Conservation (phyloP, 2,888 invertebrate species). For the Empis livida region DNA sequence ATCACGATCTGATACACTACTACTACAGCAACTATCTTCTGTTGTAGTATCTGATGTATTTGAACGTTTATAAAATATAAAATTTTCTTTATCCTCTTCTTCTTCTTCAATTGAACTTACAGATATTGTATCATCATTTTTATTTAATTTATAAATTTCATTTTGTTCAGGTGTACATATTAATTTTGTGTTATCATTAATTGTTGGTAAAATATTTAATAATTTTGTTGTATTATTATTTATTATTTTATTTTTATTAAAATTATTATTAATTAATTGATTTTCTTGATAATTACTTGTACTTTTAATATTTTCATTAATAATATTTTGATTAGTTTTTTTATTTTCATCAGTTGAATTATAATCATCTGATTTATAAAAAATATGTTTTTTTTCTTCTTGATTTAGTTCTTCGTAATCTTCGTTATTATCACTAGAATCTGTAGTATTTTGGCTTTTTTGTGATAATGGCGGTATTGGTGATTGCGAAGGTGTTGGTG, state of each 20-base stretch:
- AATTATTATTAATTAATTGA: no score
- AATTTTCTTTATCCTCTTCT: slow-evolving; percentile 25
- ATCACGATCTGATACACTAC: slow-evolving; percentile 6
- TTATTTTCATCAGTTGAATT: background rate
- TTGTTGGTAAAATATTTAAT: background rate
- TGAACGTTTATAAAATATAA: slow-evolving; percentile 19
- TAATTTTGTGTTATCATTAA: background rate
- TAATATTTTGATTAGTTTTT: background rate
- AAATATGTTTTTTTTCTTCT: background rate
- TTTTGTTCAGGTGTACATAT: background rate
- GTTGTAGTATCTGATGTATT: background rate
- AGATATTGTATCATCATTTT: background rate
- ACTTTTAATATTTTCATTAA: background rate
- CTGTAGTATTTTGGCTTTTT: slow-evolving; percentile 8
- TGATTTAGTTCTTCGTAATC: background rate
- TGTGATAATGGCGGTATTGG: slow-evolving; percentile 19
- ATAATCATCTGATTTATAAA: background rate
- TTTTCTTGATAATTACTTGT: no score
- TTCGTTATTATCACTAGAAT: slow-evolving; percentile 1
- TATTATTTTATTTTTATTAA: no score
- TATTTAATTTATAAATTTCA: background rate
- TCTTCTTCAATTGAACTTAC: slow-evolving; percentile 11
- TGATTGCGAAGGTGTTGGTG: slow-evolving; percentile 14
- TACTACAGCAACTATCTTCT: background rate
- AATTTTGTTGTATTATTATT: background rate